Evolutionary conservation across 2,888 invertebrate genomes (phyloP).

Genomic region (Melieria crassipennis): DNA sequence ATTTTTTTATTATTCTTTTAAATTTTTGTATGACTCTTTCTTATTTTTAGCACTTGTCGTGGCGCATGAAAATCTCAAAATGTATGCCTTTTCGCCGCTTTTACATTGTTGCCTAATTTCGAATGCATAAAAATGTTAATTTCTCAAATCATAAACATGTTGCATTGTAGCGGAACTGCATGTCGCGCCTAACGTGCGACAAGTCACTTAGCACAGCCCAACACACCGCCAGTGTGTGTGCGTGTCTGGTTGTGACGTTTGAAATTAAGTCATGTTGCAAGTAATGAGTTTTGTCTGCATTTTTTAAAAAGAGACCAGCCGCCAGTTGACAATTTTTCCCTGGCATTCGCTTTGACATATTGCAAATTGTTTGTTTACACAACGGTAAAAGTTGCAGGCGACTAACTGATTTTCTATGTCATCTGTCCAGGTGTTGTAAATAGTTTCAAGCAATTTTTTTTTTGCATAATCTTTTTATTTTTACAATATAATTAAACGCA

Average conservation of each 20-base stretch:
- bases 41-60: too few relatives aligned
- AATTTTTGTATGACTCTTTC: too few relatives aligned
- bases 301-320: too few relatives aligned
- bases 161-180: constrained; percentile 5
- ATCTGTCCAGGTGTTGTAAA: too few relatives aligned
- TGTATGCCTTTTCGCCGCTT: neutral
- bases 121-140: constrained; percentile 27
- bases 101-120: constrained; percentile 15
- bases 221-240: too few relatives aligned
- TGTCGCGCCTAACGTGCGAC: too few relatives aligned
- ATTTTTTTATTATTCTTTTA: too few relatives aligned
- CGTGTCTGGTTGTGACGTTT: constrained; percentile 21
- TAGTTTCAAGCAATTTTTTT: too few relatives aligned
- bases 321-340: constrained; percentile 29
- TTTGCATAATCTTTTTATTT: too few relatives aligned
- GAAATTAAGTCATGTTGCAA: constrained; percentile 20
- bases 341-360: neutral
- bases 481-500: too few relatives aligned
- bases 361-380: neutral
- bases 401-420: neutral
- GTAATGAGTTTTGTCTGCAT: constrained; percentile 21
- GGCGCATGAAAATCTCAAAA: neutral
- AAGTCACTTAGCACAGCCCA: too few relatives aligned
- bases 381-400: constrained; percentile 18
- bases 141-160: constrained; percentile 17